A percentile compares a stretch with the other conserved stretches of the same genome.
Evolutionary conservation across 2,888 invertebrate genomes (phyloP).

Genomic region (Thecocarcelia acutangulata): DNA sequence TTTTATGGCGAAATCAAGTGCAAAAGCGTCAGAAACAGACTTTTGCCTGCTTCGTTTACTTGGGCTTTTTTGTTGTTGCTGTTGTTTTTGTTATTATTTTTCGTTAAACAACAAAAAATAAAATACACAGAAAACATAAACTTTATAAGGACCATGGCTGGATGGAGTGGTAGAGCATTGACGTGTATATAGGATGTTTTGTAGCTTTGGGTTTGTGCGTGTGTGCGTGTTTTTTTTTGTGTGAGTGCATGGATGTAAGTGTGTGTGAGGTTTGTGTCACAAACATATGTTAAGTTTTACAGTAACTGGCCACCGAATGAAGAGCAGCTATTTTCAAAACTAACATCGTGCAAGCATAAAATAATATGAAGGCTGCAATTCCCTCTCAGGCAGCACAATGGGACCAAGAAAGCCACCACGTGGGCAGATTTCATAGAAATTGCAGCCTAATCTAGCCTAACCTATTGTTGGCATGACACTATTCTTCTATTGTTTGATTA

Average conservation of each 20-base stretch:
- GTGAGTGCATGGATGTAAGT: not conserved
- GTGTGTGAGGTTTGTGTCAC: not conserved
- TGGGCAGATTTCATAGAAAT: too few relatives aligned
- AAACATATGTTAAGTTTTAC: not conserved
- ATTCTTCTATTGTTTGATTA: too few relatives aligned
- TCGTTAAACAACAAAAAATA: conserved; percentile 20
- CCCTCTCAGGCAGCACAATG: too few relatives aligned
- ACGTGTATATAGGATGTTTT: conserved; percentile 36
- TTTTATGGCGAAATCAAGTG: conserved; percentile 68
- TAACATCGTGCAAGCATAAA: too few relatives aligned
- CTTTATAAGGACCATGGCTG: conserved; percentile 44
- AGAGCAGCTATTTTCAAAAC: not conserved
- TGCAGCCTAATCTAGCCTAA: too few relatives aligned
- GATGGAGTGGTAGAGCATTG: conserved; percentile 53
- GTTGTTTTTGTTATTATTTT: conserved; percentile 28
- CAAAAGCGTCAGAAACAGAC: conserved; percentile 68
- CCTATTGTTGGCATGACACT: too few relatives aligned
- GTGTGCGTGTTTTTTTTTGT: not conserved
- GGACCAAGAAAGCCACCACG: too few relatives aligned
- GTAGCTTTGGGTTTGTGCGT: not conserved
- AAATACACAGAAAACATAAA: conserved; percentile 38
- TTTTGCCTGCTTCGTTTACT: conserved; percentile 49
- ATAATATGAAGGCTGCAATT: too few relatives aligned
- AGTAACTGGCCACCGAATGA: conserved; percentile 1
- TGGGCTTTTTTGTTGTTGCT: too few relatives aligned